phyloP scores from a whole-genome alignment of 2,888 invertebrate genomes.

The Liopterus haemorrhoidalis region DNA sequence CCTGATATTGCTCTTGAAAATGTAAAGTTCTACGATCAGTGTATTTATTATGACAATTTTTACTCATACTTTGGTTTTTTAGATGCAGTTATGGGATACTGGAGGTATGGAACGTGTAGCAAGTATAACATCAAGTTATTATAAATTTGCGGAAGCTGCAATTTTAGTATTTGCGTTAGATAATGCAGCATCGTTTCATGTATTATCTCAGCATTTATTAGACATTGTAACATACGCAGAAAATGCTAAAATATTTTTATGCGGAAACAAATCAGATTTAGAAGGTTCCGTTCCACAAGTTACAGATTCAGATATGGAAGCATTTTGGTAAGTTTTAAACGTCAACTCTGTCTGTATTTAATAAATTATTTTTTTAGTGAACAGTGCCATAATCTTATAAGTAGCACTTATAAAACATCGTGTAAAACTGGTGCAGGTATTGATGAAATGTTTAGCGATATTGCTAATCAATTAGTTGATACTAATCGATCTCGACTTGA shows the following conservation, averaged over 20 bases:
- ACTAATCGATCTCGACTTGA: conserved; percentile 78
- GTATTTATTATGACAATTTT: conserved; percentile 2
- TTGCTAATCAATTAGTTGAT: conserved; percentile 73
- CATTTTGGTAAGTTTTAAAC: conserved; percentile 61
- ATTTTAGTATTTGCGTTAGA: conserved; percentile 86
- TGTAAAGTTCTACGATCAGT: too few species aligned
- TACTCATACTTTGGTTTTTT: conserved; percentile 37
- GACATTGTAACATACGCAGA: conserved; percentile 92
- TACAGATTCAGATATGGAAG: conserved; percentile 80
- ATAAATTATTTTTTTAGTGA: conserved; percentile 54
- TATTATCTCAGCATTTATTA: conserved; percentile 83
- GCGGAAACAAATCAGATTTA: conserved; percentile 86
- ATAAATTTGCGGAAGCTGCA: conserved; percentile 92
- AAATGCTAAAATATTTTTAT: conserved; percentile 90
- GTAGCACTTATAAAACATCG: conserved; percentile 82
- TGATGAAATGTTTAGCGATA: conserved; percentile 86
- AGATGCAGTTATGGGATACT: conserved; percentile 95
- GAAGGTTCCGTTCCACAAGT: conserved; percentile 70
- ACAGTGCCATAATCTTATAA: conserved; percentile 86
- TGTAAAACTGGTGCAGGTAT: conserved; percentile 83
- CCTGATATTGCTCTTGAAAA: too few species aligned
- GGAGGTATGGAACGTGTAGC: conserved; percentile 96
- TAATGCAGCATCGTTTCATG: conserved; percentile 87
- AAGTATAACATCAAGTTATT: conserved; percentile 90
- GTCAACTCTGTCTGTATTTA: conserved; percentile 2